A percentile compares a stretch with the other conserved stretches of the same genome.
Conservation (phyloP, 2,113 vertebrate species). For the Oceanodroma tethys region DNA sequence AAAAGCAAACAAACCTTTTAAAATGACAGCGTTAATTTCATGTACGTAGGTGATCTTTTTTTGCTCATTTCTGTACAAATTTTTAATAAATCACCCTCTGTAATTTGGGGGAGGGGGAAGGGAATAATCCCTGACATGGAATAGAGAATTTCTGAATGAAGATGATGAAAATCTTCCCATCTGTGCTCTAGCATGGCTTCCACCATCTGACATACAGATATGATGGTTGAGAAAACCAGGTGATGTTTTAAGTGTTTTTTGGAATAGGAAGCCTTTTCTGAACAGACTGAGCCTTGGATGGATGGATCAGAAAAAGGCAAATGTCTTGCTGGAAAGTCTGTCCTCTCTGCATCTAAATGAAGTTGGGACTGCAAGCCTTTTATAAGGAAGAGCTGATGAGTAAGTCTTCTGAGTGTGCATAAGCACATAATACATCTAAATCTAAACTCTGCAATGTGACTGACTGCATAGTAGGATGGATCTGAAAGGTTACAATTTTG, state of each 20-base stretch:
- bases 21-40: background rate
- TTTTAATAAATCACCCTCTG: background rate
- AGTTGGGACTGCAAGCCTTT: background rate
- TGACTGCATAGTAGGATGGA: background rate
- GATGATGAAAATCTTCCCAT: background rate
- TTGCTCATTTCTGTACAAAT: background rate
- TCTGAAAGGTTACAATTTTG: slow-evolving; percentile 17
- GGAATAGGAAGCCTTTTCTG: background rate
- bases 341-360: background rate
- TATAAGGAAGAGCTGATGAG: slow-evolving; percentile 12
- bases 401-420: background rate
- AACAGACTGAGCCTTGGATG: background rate
- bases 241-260: background rate
- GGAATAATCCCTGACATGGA: background rate
- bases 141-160: background rate
- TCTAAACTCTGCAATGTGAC: background rate
- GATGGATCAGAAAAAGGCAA: background rate
- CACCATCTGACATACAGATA: background rate
- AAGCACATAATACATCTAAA: background rate
- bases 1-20: too few relatives aligned
- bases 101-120: background rate
- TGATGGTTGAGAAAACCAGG: background rate
- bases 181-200: background rate
- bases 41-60: background rate
- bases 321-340: background rate